Evolutionary conservation across 2,888 invertebrate genomes (phyloP), one percentile per base, ranked within the genome.

Genomic region (Fissipunctia ypsillon): DNA sequence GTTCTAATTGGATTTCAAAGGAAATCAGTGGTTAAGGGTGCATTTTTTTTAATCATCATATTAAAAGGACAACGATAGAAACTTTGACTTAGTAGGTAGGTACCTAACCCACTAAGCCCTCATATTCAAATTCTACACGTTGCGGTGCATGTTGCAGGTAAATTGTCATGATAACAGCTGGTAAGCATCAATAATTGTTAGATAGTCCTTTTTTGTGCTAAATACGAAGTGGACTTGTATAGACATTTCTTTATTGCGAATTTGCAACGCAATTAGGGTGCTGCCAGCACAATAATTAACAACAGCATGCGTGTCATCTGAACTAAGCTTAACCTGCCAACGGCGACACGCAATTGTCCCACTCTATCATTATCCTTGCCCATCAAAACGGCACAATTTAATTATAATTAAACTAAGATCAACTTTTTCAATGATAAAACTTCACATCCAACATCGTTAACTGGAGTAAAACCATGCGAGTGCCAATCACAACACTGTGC

Each of bases 401-500:
- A 77, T 69, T 76, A 50, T 35, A 74, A 74, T 73, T 16, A 56
- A 71, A 76, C 63, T 63, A 68, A 60, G 43, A 73, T 67, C 43
- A 77, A 70, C 60, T 65, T 81, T 74, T 72, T 78, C 45, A 69
- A 76, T 72, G 65, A 60, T 35, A 19, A 59, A 82, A 66, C 70
- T 76, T 57, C 16, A 48, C 59, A 60, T 16, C 28, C 22, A 69
- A 45, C 74, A 61, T 88, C 89, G 89, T 92, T 59, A 78, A 52
- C 64, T 19, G 31, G n/a, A 31, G 48, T 48, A 48, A 31, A 64
- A 64, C 65, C 68, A 75, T 78, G 73, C 78, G 87, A 91, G 90
- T 90, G 90, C 89, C 91, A 91, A 92, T 92, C 91, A 91, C 89
- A 88, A 87, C 87, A 86, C 89, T 80, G 82, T 74, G 64, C 73